These are phyloP conservation scores for Tenthredo distinguenda DNA, from an alignment of 2,888 invertebrate genomes.

Conservation along the genomic window DNA sequence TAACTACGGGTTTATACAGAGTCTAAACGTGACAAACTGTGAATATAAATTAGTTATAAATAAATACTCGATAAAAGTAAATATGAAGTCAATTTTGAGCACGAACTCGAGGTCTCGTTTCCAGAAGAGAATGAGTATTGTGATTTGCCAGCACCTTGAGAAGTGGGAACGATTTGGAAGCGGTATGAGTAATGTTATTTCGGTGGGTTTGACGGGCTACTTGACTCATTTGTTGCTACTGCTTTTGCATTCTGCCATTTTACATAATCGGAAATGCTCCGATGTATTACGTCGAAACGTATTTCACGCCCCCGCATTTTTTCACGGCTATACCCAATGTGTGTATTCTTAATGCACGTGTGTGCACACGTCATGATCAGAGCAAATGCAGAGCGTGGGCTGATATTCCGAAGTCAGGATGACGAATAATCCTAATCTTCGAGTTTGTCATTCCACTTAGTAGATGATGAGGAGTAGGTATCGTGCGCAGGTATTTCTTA, in stretches of 20 bases:
- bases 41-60: background rate
- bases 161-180: background rate
- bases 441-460: conserved; percentile 4
- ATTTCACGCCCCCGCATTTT: background rate
- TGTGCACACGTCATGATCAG: background rate
- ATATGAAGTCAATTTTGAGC: background rate
- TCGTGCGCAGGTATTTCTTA: background rate
- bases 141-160: background rate
- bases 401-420: background rate
- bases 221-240: conserved; percentile 35
- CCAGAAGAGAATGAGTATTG: background rate
- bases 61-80: background rate
- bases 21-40: background rate
- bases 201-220: background rate
- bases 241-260: conserved; percentile 14
- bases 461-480: background rate
- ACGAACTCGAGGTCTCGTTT: conserved; percentile 24
- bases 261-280: conserved; percentile 49
- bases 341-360: background rate
- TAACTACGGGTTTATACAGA: background rate
- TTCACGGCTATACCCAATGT: background rate
- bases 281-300: background rate
- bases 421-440: conserved; percentile 33
- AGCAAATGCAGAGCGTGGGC: conserved; percentile 13
- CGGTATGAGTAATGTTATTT: background rate